Conservation (phyloP, 2,113 vertebrate species). For the Perca flavescens region DNA sequence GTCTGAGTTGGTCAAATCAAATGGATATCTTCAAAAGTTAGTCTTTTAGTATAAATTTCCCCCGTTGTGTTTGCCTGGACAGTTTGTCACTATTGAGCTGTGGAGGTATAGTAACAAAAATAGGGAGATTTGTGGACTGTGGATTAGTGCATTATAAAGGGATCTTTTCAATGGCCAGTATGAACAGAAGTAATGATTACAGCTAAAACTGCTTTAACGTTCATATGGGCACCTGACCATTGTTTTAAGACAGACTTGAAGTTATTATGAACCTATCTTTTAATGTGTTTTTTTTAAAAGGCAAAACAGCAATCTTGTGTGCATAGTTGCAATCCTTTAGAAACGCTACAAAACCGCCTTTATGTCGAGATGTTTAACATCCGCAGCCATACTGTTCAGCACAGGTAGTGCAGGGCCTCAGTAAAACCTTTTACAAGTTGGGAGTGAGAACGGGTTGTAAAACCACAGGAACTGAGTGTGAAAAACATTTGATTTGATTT, state of each 20-base stretch:
- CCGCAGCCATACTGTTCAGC: background rate
- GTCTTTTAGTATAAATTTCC: background rate
- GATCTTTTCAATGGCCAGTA: background rate
- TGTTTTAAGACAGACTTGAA: too few species aligned
- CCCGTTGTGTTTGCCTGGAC: background rate
- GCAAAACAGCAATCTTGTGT: background rate
- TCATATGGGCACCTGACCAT: background rate
- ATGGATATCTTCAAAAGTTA: background rate
- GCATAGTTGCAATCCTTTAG: background rate
- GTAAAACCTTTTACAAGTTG: background rate
- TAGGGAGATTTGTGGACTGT: background rate
- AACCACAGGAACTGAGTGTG: constrained; percentile 29
- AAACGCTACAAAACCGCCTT: background rate
- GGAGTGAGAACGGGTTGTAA: too few species aligned
- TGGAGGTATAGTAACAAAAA: background rate
- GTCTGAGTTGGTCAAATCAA: background rate
- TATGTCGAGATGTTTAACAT: background rate
- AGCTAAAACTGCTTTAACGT: background rate
- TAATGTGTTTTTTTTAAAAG: background rate
- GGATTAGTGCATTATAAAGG: background rate
- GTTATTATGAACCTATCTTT: background rate
- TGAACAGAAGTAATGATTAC: background rate
- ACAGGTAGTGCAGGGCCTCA: background rate
- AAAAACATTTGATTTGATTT: too few species aligned
- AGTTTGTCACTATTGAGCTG: background rate